These are phyloP conservation scores for Nineta flava DNA, from an alignment of 2,888 invertebrate genomes.

Conservation along the genomic window DNA sequence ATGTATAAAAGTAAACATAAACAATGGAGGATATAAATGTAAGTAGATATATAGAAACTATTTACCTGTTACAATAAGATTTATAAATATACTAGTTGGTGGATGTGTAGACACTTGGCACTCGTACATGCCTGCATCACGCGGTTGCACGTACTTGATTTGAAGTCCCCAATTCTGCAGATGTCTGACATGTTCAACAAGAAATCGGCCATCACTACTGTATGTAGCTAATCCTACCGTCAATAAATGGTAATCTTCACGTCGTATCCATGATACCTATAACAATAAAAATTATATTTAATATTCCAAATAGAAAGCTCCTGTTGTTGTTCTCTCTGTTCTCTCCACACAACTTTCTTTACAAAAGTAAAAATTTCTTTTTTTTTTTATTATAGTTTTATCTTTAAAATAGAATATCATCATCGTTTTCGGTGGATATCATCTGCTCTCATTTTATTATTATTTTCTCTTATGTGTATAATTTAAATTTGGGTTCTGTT, in stretches of 20 bases:
- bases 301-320: not conserved
- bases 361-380: too few relatives aligned
- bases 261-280: conserved; percentile 55
- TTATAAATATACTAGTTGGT: conserved; percentile 56
- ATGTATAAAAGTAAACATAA: too few relatives aligned
- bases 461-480: too few relatives aligned
- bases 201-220: conserved; percentile 47
- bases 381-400: too few relatives aligned
- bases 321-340: not conserved
- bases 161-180: conserved; percentile 46
- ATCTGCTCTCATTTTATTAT: too few relatives aligned
- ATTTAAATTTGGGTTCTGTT: not conserved
- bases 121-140: conserved; percentile 60
- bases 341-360: not conserved
- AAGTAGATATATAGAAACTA: too few relatives aligned
- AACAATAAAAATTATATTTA: conserved; percentile 10
- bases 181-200: conserved; percentile 44
- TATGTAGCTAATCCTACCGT: conserved; percentile 54
- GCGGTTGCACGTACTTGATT: conserved; percentile 52
- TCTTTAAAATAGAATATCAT: too few relatives aligned
- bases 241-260: conserved; percentile 49
- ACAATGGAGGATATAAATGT: too few relatives aligned
- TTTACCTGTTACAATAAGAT: conserved; percentile 60
- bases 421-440: too few relatives aligned
- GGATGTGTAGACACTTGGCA: conserved; percentile 73